Evolutionary conservation across 2,113 vertebrate species (phyloP).

Genomic region (Gobiocypris rarus): DNA sequence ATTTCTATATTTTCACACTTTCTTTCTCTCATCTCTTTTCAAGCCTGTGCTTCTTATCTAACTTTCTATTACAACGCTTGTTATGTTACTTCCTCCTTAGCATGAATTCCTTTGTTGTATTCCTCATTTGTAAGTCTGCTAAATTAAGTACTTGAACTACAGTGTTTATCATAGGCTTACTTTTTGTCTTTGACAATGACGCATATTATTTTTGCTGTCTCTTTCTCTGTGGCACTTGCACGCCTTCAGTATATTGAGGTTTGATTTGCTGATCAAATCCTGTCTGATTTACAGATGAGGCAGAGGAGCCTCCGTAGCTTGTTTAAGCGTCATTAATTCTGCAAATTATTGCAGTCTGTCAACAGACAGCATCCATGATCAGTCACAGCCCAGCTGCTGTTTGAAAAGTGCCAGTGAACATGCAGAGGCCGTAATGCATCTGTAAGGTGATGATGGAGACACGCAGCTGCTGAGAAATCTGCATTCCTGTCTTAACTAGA

Average conservation of each 20-base stretch:
- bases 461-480: constrained; percentile 21
- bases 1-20: background rate
- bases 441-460: constrained; percentile 25
- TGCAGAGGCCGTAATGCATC: background rate
- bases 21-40: background rate
- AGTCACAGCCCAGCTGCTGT: constrained; percentile 21
- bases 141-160: background rate
- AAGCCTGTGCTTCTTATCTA: background rate
- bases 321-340: background rate
- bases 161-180: background rate
- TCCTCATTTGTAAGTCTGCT: background rate
- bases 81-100: too few relatives aligned
- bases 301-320: background rate
- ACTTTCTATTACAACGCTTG: too few relatives aligned
- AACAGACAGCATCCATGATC: background rate
- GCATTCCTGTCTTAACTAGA: background rate
- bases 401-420: constrained; percentile 5
- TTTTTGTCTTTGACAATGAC: background rate
- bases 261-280: constrained; percentile 9
- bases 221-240: background rate
- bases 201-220: background rate
- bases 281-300: background rate
- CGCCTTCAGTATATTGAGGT: background rate
- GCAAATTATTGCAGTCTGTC: constrained; percentile 17
- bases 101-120: background rate